Percentiles rank a stretch among this genome's conserved stretches.
phyloP scores from a whole-genome alignment of 2,797 vertebrate species.

The Sebastes kiyomatsui region DNA sequence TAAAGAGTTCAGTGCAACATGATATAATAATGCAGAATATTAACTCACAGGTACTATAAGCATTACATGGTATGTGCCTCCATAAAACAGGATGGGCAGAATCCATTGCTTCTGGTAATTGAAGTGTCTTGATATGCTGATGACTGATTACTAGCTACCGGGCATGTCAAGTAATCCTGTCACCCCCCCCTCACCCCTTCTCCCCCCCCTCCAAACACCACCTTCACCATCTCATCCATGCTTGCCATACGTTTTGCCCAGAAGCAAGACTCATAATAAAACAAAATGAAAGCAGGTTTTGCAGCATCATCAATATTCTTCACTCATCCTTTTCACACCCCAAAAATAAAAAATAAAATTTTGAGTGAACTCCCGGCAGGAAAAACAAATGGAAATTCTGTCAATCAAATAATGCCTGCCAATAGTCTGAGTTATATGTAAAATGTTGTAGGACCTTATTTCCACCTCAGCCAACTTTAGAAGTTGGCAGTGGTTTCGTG shows the following conservation, averaged over 20 bases:
- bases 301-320: constrained; percentile 39
- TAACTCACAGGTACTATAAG: neutral
- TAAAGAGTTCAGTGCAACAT: constrained; percentile 21
- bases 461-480: neutral
- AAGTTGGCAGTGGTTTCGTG: constrained; percentile 2
- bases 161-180: constrained; percentile 3
- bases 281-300: constrained; percentile 21
- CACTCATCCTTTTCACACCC: neutral
- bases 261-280: constrained; percentile 31
- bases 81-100: constrained; percentile 1
- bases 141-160: constrained; percentile 38
- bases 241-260: constrained; percentile 16
- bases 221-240: neutral
- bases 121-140: constrained; percentile 30
- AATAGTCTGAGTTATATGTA: neutral
- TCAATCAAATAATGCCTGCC: constrained; percentile 18
- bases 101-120: constrained; percentile 26
- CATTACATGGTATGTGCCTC: neutral
- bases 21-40: constrained; percentile 23
- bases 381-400: constrained; percentile 4
- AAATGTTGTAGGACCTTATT: neutral
- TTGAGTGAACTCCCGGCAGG: constrained; percentile 1
- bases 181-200: too few species aligned
- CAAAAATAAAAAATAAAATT: neutral
- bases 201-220: neutral